Evolutionary conservation across 2,797 vertebrate species (phyloP).

Genomic region (Fringilla coelebs): DNA sequence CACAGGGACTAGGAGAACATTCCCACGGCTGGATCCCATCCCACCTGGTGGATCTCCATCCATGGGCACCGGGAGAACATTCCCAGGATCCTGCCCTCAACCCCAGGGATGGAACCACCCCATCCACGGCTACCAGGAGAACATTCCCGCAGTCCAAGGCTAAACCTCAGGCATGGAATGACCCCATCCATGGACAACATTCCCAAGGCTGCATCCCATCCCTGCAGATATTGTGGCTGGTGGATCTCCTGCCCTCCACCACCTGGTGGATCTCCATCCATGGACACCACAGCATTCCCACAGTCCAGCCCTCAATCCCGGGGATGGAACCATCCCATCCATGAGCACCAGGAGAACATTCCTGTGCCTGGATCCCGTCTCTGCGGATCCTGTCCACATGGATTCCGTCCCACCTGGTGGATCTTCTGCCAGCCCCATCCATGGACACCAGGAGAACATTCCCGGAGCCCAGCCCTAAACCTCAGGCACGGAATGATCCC

Average conservation of each 20-base stretch:
- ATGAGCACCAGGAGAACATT: accelerated
- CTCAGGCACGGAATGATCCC: no score
- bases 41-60: constrained; percentile 85
- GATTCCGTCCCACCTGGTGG: constrained; percentile 83
- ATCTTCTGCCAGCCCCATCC: constrained; percentile 83
- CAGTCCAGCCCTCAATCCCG: constrained; percentile 73
- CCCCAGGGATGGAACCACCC: not conserved
- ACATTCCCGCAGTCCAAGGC: accelerated
- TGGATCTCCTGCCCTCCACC: no score
- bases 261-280: constrained; percentile 85
- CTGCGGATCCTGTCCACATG: no score
- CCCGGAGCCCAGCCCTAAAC: not conserved
- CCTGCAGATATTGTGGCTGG: no score
- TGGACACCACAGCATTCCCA: constrained; percentile 48
- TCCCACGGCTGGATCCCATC: accelerated
- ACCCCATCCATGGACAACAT: not conserved
- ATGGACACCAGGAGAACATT: not conserved
- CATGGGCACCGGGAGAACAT: not conserved
- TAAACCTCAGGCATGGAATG: no score
- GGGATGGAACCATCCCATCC: not conserved
- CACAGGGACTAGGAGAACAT: no score
- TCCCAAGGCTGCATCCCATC: no score
- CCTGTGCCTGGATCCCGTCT: no score
- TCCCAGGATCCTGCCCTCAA: not conserved
- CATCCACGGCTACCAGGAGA: not conserved